Conservation (phyloP, 2,888 invertebrate species). For the Lymantria dispar region DNA sequence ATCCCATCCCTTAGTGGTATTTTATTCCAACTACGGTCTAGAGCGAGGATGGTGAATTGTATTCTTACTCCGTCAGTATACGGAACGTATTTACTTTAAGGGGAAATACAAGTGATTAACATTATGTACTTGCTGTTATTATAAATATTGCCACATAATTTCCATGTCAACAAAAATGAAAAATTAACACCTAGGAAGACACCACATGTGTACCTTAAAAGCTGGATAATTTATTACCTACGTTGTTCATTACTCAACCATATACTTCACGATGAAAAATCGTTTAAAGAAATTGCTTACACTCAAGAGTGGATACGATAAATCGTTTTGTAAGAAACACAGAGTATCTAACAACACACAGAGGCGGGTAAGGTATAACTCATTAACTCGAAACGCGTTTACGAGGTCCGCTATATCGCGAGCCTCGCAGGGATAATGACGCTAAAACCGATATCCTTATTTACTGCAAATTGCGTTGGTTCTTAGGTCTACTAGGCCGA, state of each 20-base stretch:
- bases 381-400: conserved; percentile 51
- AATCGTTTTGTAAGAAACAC: conserved; percentile 47
- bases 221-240: conserved; percentile 35
- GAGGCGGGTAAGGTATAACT: conserved; percentile 37
- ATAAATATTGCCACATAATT: conserved; percentile 16
- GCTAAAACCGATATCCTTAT: conserved; percentile 78
- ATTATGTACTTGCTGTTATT: not conserved
- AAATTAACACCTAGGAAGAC: conserved; percentile 21
- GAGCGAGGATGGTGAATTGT: too few species aligned
- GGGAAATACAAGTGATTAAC: too few species aligned
- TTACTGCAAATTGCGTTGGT: conserved; percentile 76
- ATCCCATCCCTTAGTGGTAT: too few species aligned
- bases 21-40: too few species aligned
- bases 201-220: conserved; percentile 26
- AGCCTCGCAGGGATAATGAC: conserved; percentile 62
- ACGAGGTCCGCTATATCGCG: conserved; percentile 52
- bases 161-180: conserved; percentile 23
- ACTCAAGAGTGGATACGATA: conserved; percentile 41
- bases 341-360: conserved; percentile 33
- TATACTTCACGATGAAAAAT: conserved; percentile 43
- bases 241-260: conserved; percentile 37
- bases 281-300: conserved; percentile 49
- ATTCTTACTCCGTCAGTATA: too few species aligned
- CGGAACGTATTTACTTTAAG: too few species aligned
- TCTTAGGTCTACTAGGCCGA: conserved; percentile 40